Evolutionary conservation across 2,797 vertebrate species (phyloP).

Genomic region (Coreius guichenoti): DNA sequence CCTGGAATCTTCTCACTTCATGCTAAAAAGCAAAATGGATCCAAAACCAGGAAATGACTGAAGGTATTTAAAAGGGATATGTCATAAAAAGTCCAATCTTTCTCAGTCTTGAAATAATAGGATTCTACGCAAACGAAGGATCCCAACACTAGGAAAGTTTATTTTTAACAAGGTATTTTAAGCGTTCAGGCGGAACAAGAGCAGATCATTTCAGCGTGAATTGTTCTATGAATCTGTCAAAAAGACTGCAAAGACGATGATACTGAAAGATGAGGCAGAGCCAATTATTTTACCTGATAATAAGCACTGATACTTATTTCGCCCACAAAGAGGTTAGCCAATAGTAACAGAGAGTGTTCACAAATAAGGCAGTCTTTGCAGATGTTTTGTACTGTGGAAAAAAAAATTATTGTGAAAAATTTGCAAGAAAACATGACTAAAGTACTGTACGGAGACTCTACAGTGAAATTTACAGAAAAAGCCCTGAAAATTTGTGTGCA

Average conservation of each 20-base stretch:
- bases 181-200: neutral
- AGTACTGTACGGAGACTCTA: neutral
- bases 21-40: neutral
- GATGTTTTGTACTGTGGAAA: neutral
- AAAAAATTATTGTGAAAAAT: neutral
- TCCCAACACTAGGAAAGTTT: neutral
- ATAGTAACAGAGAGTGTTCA: neutral
- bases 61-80: neutral
- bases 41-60: neutral
- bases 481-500: neutral
- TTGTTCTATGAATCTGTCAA: conserved; percentile 6
- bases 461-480: neutral
- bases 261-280: neutral
- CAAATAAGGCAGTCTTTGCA: neutral
- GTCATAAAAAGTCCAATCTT: conserved; percentile 4
- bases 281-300: neutral
- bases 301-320: neutral
- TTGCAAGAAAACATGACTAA: neutral
- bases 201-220: neutral
- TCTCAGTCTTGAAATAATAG: neutral
- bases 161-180: conserved; percentile 24
- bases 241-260: neutral
- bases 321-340: neutral
- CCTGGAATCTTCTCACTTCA: neutral
- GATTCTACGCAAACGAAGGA: neutral